phyloP scores from a whole-genome alignment of 2,888 invertebrate species.

The Drosophila atripex region DNA sequence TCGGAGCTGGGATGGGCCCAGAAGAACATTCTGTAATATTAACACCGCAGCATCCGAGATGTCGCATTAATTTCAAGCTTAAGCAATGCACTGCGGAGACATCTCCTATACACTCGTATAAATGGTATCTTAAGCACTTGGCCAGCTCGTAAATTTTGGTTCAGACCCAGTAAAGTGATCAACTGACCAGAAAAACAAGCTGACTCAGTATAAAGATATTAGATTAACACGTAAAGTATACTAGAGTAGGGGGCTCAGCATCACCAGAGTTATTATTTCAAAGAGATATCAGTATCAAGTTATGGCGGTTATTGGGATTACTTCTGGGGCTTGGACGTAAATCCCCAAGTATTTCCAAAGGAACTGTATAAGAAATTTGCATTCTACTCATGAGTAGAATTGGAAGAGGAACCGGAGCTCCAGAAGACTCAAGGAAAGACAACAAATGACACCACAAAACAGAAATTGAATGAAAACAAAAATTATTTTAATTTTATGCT shows the following conservation, averaged over 20 bases:
- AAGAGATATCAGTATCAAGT: constrained; percentile 6
- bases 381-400: constrained; percentile 61
- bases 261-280: neutral
- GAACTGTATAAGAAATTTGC: constrained; percentile 50
- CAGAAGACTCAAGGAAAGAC: constrained; percentile 42
- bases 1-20: constrained; percentile 25
- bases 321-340: neutral
- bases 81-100: constrained; percentile 45
- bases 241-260: constrained; percentile 2
- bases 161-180: constrained; percentile 5
- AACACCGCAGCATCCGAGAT: constrained; percentile 43
- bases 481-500: constrained; percentile 63
- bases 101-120: constrained; percentile 33
- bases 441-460: constrained; percentile 67
- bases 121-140: constrained; percentile 66
- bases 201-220: constrained; percentile 20
- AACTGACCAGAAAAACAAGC: constrained; percentile 10
- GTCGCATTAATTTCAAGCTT: constrained; percentile 72
- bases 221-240: constrained; percentile 9
- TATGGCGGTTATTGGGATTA: neutral
- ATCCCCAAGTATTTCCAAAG: neutral
- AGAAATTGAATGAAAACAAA: constrained; percentile 47
- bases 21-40: constrained; percentile 39
- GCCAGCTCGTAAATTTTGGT: constrained; percentile 60
- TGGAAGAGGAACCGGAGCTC: constrained; percentile 15